Conservation (phyloP, 2,797 vertebrate genomes). For the Zenarchopterus dispar region DNA sequence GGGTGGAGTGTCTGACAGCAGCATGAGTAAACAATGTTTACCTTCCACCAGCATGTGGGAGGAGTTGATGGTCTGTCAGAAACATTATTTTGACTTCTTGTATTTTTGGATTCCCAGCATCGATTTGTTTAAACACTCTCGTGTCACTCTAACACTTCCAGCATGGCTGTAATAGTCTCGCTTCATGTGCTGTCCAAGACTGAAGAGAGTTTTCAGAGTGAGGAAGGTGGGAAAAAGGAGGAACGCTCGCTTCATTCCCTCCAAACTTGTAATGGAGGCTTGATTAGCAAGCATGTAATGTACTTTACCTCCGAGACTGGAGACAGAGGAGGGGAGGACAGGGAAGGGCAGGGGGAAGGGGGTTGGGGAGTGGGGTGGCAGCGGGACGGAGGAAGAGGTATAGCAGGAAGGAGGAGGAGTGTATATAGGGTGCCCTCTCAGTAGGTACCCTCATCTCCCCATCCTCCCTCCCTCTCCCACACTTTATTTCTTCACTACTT, state of each 20-base stretch:
- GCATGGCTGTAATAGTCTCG: background rate
- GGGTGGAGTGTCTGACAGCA: too few relatives aligned
- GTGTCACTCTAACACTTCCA: background rate
- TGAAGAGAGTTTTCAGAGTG: slow-evolving; percentile 11
- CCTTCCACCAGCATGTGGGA: background rate
- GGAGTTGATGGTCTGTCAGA: background rate
- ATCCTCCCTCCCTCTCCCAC: slow-evolving; percentile 57
- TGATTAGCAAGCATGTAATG: slow-evolving; percentile 97
- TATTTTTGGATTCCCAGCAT: background rate
- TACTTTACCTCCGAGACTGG: slow-evolving; percentile 88
- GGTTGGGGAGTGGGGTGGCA: slow-evolving; percentile 31
- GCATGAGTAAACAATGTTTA: too few relatives aligned
- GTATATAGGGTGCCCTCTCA: slow-evolving; percentile 86
- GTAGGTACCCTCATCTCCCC: slow-evolving; percentile 86
- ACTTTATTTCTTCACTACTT: slow-evolving; percentile 53
- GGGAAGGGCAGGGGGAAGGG: slow-evolving; percentile 31
- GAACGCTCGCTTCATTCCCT: slow-evolving; percentile 79
- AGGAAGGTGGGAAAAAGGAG: slow-evolving; percentile 25
- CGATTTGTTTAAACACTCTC: background rate
- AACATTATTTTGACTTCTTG: background rate
- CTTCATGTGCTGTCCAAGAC: slow-evolving; percentile 3
- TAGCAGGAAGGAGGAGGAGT: slow-evolving; percentile 77
- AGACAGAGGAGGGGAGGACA: slow-evolving; percentile 28
- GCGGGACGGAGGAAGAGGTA: slow-evolving; percentile 71
- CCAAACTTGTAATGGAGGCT: slow-evolving; percentile 89